Evolutionary conservation across 2,888 invertebrate species (phyloP).

Genomic region (Troilus luridus): DNA sequence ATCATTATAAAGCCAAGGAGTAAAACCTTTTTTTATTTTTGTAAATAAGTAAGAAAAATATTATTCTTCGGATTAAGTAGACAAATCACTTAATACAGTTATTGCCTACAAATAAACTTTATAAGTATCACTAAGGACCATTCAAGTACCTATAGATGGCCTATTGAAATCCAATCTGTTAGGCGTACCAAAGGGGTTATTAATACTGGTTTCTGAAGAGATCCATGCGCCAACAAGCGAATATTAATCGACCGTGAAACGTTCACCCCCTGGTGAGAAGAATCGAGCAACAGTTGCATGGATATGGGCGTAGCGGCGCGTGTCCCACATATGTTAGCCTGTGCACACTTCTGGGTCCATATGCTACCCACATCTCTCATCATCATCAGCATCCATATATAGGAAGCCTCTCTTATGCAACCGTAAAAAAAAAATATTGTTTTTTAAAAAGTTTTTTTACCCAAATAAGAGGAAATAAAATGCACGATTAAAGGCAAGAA

Average conservation of each 20-base stretch:
- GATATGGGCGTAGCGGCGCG: slow-evolving; percentile 46
- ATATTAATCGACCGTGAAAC: neutral
- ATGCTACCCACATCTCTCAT: slow-evolving; percentile 15
- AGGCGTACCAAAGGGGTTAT: neutral
- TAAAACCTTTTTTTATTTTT: too few species aligned
- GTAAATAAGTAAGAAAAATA: too few species aligned
- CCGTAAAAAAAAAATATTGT: neutral
- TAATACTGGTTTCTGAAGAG: slow-evolving; percentile 4
- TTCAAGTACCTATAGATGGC: neutral
- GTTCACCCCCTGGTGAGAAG: neutral
- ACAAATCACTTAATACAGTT: neutral
- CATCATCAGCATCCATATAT: neutral
- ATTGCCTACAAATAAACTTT: neutral
- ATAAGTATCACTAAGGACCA: neutral
- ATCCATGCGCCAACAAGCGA: neutral
- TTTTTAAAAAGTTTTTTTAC: neutral
- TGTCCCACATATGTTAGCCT: slow-evolving; percentile 52
- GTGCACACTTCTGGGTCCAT: neutral
- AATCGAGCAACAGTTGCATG: slow-evolving; percentile 52
- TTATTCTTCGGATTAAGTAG: too few species aligned
- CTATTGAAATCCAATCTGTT: neutral
- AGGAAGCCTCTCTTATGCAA: neutral
- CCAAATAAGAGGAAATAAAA: too few species aligned
- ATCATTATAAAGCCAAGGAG: too few species aligned
- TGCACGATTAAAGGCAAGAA: too few species aligned